phyloP scores from a whole-genome alignment of 2,113 vertebrate species.

The Podiceps cristatus region DNA sequence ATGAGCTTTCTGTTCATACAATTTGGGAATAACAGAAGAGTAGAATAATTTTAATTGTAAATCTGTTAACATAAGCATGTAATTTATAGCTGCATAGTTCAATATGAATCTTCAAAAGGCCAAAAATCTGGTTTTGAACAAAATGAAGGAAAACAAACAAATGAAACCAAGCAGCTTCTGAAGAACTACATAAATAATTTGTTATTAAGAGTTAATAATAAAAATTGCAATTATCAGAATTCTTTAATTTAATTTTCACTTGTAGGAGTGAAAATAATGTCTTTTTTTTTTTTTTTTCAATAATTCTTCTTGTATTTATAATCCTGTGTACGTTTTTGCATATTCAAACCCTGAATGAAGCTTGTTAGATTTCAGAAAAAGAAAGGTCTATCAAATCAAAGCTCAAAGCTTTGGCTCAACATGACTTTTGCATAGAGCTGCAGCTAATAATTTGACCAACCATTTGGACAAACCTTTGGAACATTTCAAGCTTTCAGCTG shows the following conservation, averaged over 20 bases:
- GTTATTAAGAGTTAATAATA: background rate
- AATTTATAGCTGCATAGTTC: conserved; percentile 60
- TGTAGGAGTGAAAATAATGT: background rate
- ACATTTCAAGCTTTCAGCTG: background rate
- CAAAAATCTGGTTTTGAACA: conserved; percentile 17
- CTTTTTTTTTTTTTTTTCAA: background rate
- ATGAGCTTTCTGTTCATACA: conserved; percentile 3
- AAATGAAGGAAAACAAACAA: background rate
- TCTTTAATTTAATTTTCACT: conserved; percentile 14
- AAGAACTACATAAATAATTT: conserved; percentile 28
- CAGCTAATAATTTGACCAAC: conserved; percentile 34
- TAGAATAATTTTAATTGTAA: conserved; percentile 32
- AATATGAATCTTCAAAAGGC: conserved; percentile 18
- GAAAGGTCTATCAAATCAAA: conserved; percentile 50
- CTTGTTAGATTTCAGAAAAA: conserved; percentile 45
- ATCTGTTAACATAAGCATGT: conserved; percentile 2
- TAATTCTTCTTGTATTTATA: conserved; percentile 8
- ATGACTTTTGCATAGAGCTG: conserved; percentile 41
- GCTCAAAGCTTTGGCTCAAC: conserved; percentile 51
- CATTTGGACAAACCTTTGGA: background rate
- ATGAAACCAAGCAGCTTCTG: conserved; percentile 38
- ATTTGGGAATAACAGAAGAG: conserved; percentile 17
- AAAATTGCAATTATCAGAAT: background rate
- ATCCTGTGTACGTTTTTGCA: conserved; percentile 55
- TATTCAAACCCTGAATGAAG: conserved; percentile 64